These are phyloP conservation scores for Corella eumyota DNA, from an alignment of 23 tunicate genomes.

Conservation along the genomic window DNA sequence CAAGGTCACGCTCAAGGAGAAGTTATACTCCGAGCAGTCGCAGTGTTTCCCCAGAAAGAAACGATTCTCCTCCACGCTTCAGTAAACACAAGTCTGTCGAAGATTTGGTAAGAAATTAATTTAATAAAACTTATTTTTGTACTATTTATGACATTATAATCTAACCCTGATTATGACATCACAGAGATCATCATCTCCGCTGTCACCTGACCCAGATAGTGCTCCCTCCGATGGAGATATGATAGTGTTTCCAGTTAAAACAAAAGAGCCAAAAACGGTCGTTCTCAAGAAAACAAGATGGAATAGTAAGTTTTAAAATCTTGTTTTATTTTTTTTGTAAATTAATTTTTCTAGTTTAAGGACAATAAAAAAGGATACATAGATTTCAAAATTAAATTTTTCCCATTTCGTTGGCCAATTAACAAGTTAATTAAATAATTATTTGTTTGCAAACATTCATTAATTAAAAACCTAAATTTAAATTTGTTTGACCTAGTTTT, in stretches of 20 bases:
- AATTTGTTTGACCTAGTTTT: too few relatives aligned
- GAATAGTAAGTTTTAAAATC: conserved; percentile 61
- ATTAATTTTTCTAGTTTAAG: background rate
- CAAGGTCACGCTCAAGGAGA: conserved; percentile 33
- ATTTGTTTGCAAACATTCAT: too few relatives aligned
- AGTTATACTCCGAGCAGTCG: conserved; percentile 42
- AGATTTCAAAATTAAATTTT: too few relatives aligned
- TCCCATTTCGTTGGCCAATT: too few relatives aligned
- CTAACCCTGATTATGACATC: background rate
- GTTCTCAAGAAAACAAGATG: conserved; percentile 69
- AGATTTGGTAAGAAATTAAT: conserved; percentile 37
- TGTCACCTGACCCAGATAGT: conserved; percentile 75
- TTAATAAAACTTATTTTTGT: background rate
- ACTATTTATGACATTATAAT: background rate
- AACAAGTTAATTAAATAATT: too few relatives aligned
- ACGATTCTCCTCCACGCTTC: conserved; percentile 6
- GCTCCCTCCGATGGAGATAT: conserved; percentile 41
- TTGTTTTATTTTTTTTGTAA: background rate
- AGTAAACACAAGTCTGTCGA: conserved; percentile 46
- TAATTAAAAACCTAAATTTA: too few relatives aligned
- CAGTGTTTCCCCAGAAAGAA: conserved; percentile 16
- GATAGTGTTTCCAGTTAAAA: conserved; percentile 80
- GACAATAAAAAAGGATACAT: background rate
- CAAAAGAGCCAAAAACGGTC: conserved; percentile 52
- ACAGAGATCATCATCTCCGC: conserved; percentile 64